A percentile compares a stretch with the other conserved stretches of the same genome.
Conservation (phyloP, 1,140 invertebrate species). For the Drosophila jambulina region DNA sequence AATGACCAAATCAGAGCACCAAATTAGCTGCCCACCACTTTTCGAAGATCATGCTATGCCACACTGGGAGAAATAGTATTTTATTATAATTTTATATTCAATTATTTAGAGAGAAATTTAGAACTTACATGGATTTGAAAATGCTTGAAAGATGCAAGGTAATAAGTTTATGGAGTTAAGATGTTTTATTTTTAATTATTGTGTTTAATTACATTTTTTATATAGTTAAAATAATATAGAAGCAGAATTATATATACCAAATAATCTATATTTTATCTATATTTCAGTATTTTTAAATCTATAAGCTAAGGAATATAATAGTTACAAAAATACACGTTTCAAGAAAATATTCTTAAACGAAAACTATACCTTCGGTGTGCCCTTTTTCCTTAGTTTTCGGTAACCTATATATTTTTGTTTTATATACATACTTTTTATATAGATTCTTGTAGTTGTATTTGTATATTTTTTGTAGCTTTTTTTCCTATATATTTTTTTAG, state of each 20-base stretch:
- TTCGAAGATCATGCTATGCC: constrained; percentile 30
- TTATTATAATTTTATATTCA: background rate
- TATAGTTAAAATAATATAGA: background rate
- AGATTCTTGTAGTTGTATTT: background rate
- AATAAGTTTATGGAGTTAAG: too few relatives aligned
- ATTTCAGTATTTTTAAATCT: too few relatives aligned
- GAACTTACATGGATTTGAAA: background rate
- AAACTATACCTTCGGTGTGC: background rate
- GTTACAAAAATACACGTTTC: background rate
- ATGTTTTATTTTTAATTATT: too few relatives aligned
- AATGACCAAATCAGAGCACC: constrained; percentile 71
- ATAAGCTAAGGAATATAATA: background rate
- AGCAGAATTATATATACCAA: too few relatives aligned
- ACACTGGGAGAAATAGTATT: background rate
- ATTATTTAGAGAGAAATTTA: background rate
- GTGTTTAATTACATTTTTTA: background rate
- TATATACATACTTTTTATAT: background rate
- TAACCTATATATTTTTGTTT: background rate
- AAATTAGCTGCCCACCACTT: constrained; percentile 74
- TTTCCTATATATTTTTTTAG: constrained; percentile 23
- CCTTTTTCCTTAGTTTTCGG: background rate
- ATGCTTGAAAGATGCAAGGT: background rate
- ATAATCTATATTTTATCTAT: too few relatives aligned
- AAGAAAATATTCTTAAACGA: background rate
- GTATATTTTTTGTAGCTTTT: background rate